Evolutionary conservation across 2,888 invertebrate species (phyloP), one percentile per base, ranked within the genome.

Genomic region (Nasonia oneida): DNA sequence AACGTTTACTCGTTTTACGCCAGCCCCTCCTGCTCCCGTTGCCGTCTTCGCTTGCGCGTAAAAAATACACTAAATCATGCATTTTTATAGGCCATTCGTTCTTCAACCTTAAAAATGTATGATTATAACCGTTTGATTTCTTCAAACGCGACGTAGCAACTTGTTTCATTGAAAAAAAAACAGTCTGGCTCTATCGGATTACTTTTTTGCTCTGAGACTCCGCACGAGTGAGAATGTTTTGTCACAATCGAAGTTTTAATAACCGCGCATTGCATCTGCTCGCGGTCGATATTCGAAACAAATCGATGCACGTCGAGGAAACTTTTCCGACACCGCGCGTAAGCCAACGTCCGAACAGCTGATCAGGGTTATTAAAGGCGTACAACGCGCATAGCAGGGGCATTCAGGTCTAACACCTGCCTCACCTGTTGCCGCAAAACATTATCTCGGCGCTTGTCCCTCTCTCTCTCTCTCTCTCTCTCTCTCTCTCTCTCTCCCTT

Each of bases 391-490:
- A 75, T 64, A 67, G 50, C 67, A 23, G 90, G 89, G 90, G 91
- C 91, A 92, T 92, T 92, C 92, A 92, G 91, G 92, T 92, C 91
- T 92, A 91, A 90, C 93, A 93, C 93, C 93, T 93, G 93, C 91
- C 91, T 93, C 93, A 93, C 93, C 93, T 93, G 93, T 93, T 93
- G 93, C 93, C 92, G 93, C 93, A 92, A 84, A 80, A 81, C 86
- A 84, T 83, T 81, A 84, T 86, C 81, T 86, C 83, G 61, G 4
- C 67, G 73, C 29, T 33, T 75, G 29, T 73, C 47, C 78, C 79
- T 79, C 86, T 83, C 83, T 86, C 81, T 57, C 18, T 33, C 23
- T 23, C 23, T 23, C 23, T 23, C 23, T 23, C 23, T 23, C 23
- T 23, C 23, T 23, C 23, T 23, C 23, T 23, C 47, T 73, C 83